Percentiles rank a stretch among this genome's conserved stretches.
Conservation (phyloP, 1,140 invertebrate species). For the Mactra quadrangularis region DNA sequence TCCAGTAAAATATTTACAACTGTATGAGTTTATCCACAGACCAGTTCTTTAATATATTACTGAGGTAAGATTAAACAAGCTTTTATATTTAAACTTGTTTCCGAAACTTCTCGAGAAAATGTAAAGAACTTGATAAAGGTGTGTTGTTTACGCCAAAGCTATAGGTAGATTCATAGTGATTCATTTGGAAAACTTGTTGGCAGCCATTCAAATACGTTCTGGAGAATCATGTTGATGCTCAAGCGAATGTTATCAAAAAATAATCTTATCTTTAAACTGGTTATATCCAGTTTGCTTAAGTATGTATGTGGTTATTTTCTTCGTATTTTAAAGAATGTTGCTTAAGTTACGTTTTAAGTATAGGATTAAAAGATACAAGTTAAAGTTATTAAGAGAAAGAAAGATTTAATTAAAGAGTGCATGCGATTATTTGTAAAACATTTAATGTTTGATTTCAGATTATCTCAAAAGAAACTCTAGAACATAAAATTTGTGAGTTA, state of each 20-base stretch:
- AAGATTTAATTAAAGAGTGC: no score
- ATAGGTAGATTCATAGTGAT: constrained; percentile 9
- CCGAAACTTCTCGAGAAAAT: background rate
- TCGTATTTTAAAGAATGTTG: no score
- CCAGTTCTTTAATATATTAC: background rate
- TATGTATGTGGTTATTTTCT: no score
- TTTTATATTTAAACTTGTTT: background rate
- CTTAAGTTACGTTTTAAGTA: no score
- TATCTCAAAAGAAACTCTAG: no score
- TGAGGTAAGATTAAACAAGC: background rate
- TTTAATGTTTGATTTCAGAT: no score
- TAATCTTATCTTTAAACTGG: constrained; percentile 16
- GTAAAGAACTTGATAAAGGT: background rate
- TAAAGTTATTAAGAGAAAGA: no score
- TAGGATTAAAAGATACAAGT: no score
- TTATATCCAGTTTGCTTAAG: constrained; percentile 10
- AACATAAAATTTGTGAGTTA: no score
- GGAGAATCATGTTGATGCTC: constrained; percentile 8
- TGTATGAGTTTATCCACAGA: background rate
- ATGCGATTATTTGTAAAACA: no score
- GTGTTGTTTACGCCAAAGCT: constrained; percentile 4
- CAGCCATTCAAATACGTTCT: constrained; percentile 42
- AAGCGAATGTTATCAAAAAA: background rate
- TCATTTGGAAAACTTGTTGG: constrained; percentile 36
- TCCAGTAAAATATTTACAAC: no score